Evolutionary conservation across 2,113 vertebrate genomes (phyloP).

Genomic region (Trachemys scripta): DNA sequence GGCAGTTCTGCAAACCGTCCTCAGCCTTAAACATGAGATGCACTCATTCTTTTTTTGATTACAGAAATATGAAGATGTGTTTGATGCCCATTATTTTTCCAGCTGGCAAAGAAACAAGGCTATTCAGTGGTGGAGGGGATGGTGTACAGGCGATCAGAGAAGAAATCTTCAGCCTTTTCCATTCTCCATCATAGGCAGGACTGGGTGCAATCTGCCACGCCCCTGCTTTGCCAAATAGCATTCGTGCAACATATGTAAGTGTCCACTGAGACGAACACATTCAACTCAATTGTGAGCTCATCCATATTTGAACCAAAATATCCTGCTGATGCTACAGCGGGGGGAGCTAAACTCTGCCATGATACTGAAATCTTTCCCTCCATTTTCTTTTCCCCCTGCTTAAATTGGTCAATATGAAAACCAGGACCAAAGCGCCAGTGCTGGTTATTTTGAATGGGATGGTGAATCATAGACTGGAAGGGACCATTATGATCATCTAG

Average conservation of each 20-base stretch:
- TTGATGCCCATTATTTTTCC: background rate
- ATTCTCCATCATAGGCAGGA: background rate
- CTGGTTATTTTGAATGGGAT: background rate
- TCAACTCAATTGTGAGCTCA: fast-evolving
- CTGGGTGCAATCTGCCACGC: fast-evolving
- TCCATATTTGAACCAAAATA: background rate
- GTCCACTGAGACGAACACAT: background rate
- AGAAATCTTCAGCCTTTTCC: background rate
- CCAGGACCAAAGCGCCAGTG: fast-evolving
- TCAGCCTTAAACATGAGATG: background rate
- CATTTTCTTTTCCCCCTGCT: background rate
- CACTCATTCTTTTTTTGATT: background rate
- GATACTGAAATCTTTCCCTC: too few species aligned
- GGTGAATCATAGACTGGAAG: background rate
- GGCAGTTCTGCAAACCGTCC: background rate
- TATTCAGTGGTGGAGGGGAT: background rate
- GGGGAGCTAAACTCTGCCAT: background rate
- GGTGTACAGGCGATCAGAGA: background rate
- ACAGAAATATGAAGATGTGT: background rate
- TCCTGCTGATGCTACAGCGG: background rate
- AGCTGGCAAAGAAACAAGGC: background rate
- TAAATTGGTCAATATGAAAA: background rate
- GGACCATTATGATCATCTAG: background rate
- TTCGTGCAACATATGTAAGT: background rate
- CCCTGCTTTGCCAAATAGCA: background rate